Evolutionary conservation across 2,797 vertebrate genomes (phyloP).

Genomic region (Gymnothorax javanicus): DNA sequence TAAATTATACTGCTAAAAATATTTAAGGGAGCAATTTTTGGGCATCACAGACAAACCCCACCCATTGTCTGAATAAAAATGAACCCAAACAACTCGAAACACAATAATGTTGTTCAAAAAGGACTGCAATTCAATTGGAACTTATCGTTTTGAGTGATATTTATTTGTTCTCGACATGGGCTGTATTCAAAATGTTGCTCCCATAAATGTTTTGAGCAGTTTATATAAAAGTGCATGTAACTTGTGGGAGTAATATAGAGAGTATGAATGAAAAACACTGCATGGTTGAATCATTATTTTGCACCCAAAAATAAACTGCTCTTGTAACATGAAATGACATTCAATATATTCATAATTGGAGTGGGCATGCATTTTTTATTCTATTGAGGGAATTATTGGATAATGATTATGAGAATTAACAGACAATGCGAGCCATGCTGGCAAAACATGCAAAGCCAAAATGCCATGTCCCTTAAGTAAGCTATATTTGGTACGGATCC

Average conservation of each 20-base stretch:
- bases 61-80: too few species aligned
- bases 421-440: background rate
- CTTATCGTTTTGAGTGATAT: too few species aligned
- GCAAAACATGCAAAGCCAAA: background rate
- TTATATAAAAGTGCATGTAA: background rate
- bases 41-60: too few species aligned
- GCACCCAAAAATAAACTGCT: background rate
- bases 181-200: too few species aligned
- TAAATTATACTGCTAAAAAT: background rate
- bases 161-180: too few species aligned
- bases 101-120: too few species aligned
- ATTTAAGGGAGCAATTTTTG: too few species aligned
- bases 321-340: background rate
- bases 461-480: background rate
- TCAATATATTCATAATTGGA: background rate
- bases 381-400: background rate
- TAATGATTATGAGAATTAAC: background rate
- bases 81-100: too few species aligned
- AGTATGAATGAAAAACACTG: background rate
- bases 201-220: too few species aligned
- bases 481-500: background rate
- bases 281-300: background rate
- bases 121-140: too few species aligned
- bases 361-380: background rate
- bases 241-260: background rate